Conservation (phyloP, 2,113 vertebrate species). For the Percina caprodes region DNA sequence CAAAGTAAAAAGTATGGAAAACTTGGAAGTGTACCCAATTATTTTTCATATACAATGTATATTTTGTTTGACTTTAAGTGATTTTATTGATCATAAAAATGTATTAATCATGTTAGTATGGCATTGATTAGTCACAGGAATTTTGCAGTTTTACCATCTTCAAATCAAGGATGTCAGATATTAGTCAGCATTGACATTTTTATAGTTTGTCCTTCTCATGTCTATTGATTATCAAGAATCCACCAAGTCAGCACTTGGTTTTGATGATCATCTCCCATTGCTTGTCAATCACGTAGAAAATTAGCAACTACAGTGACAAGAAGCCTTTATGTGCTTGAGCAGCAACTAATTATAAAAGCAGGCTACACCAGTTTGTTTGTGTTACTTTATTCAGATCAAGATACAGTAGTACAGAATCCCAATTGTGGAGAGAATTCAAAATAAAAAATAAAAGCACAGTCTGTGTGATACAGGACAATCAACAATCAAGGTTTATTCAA, state of each 20-base stretch:
- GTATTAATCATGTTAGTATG: too few relatives aligned
- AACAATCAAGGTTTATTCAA: constrained; percentile 77
- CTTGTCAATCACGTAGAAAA: not conserved
- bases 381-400: constrained; percentile 82
- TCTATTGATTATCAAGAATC: not conserved
- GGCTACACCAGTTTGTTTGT: constrained; percentile 39
- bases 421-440: constrained; percentile 70
- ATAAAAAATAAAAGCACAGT: constrained; percentile 77
- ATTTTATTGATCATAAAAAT: too few relatives aligned
- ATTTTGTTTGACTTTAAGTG: too few relatives aligned
- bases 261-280: not conserved
- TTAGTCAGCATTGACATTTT: too few relatives aligned
- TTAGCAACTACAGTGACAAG: not conserved
- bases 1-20: too few relatives aligned
- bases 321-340: not conserved
- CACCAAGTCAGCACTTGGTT: not conserved
- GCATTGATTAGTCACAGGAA: too few relatives aligned
- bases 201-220: too few relatives aligned
- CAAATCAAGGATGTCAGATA: too few relatives aligned
- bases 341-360: not conserved
- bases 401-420: constrained; percentile 80
- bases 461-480: constrained; percentile 72
- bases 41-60: too few relatives aligned
- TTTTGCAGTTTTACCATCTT: too few relatives aligned
- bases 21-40: too few relatives aligned